A percentile compares a stretch with the other conserved stretches of the same genome.
Conservation (phyloP, 2,888 invertebrate genomes). For the Drosophila picticornis region DNA sequence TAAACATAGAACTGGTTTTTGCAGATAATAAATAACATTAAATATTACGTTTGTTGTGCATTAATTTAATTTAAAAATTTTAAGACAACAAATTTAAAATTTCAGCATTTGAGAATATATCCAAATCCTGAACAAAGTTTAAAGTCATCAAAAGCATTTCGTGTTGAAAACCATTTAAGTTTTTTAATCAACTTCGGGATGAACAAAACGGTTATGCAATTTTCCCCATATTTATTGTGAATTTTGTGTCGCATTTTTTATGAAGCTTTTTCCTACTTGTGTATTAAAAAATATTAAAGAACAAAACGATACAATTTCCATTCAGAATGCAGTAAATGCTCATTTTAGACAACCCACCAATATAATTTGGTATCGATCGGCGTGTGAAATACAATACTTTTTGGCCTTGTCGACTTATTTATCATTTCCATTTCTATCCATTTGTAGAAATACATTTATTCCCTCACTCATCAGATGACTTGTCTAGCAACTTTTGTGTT, state of each 20-base stretch:
- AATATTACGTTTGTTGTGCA: no score
- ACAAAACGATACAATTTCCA: neutral
- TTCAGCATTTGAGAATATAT: neutral
- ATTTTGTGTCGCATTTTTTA: neutral
- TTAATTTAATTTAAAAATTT: no score
- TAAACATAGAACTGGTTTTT: no score
- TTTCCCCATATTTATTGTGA: neutral
- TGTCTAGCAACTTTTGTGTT: neutral
- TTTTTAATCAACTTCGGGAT: neutral
- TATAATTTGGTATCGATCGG: neutral
- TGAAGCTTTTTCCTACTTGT: no score
- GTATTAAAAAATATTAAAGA: neutral
- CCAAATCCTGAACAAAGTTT: neutral
- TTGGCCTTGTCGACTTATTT: neutral
- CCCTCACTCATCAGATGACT: neutral
- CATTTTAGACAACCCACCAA: neutral
- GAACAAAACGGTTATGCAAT: neutral
- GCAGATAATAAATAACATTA: no score
- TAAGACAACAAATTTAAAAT: neutral
- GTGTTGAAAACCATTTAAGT: neutral
- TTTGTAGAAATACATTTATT: neutral
- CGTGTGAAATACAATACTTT: neutral
- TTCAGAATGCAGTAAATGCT: neutral
- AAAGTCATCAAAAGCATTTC: neutral
- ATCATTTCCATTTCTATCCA: neutral